Base-by-base conservation (phyloP, 53 echinoderm and acorn worm genomes). In the Glandiceps talaboti region DNA sequence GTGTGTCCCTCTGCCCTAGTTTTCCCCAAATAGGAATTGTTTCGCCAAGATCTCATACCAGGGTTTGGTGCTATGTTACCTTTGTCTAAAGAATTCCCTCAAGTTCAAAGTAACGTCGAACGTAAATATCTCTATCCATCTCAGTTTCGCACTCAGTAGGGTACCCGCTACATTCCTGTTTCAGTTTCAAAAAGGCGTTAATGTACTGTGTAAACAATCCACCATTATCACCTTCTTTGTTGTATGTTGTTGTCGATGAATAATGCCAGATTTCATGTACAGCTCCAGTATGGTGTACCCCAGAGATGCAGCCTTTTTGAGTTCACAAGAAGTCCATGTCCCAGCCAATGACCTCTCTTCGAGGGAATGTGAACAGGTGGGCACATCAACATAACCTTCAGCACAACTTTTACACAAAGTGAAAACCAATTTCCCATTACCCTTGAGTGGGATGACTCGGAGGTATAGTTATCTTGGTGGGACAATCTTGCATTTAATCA, bases 381-480 rank as follows among this genome's bases (percentile, higher is more conserved):
- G 6, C 29, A 27, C 27, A 28, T 1, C 30, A 32, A 84, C 45
- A 0, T 1, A 33, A n/a, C n/a, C n/a, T n/a, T 81, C 25, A 88
- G 90, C 12, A 75, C 1, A 27, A 25, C 76, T 83, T 0, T 77
- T 28, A 80, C 94, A 94, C 0, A 94, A 81, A 0, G 94, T 86
- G 31, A 93, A 93, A 29, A 93, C 29, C 28, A 93, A 73, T 29
- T 79, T 28, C 26, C 74, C 73, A 26, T 73, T 29, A 30, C 79
- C 80, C 74, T 81, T 85, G 76, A 83, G 74, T 0, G 94, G 94
- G 0, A 88, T 76, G 0, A 88, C 88, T 10, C 88, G 90, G 30
- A 88, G 88, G 80, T 80, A 86, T 0, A 93, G 77, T 30, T 30
- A 75, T 29, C 80, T 32, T 6, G 94, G 94, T 1, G 90, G 94